phyloP scores from a whole-genome alignment of 2,888 invertebrate genomes.

The Drosophila melanosoma region DNA sequence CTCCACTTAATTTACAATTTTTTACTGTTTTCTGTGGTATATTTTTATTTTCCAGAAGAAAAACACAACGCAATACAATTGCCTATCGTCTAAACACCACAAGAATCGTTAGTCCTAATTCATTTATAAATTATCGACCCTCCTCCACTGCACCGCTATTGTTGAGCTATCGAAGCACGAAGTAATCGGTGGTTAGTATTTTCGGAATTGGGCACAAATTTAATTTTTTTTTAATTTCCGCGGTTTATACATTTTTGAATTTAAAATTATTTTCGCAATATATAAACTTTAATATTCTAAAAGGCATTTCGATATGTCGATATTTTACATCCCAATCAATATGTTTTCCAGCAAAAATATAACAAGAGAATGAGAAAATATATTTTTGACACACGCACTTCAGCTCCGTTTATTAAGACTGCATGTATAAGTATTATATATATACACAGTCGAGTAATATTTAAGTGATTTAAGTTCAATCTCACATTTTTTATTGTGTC shows the following conservation, averaged over 20 bases:
- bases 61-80: constrained; percentile 64
- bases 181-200: constrained; percentile 8
- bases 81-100: constrained; percentile 42
- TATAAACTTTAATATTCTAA: not conserved
- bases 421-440: not conserved
- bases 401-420: not conserved
- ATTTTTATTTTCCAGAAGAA: constrained; percentile 51
- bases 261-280: not conserved
- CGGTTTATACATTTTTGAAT: not conserved
- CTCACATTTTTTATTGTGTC: constrained; percentile 78
- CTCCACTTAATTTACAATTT: constrained; percentile 24
- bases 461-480: constrained; percentile 56
- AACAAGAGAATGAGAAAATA: not conserved
- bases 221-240: not conserved
- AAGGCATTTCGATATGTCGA: not conserved
- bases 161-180: not conserved
- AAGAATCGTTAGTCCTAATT: constrained; percentile 22
- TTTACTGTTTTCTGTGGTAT: constrained; percentile 30
- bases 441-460: not conserved
- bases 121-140: constrained; percentile 15
- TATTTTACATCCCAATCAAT: not conserved
- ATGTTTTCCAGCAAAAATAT: not conserved
- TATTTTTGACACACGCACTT: not conserved
- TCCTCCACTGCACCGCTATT: not conserved
- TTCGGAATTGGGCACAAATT: not conserved